Conservation (phyloP, 2,797 vertebrate species). For the Danio kyathit region DNA sequence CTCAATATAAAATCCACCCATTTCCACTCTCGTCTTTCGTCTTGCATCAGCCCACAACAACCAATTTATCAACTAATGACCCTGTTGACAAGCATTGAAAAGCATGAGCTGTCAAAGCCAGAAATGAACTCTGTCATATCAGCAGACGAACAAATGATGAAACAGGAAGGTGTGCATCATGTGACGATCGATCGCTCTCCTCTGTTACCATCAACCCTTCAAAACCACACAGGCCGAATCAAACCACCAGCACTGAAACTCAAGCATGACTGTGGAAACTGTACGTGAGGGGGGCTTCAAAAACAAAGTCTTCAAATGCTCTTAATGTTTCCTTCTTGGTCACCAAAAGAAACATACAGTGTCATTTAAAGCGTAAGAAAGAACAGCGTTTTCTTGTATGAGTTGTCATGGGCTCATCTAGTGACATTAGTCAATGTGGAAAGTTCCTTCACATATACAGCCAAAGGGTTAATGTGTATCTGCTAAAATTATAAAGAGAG, state of each 20-base stretch:
- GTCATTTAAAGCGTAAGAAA: not conserved
- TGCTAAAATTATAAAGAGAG: not conserved
- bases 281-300: not conserved
- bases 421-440: not conserved
- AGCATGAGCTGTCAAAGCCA: not conserved
- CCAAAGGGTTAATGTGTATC: not conserved
- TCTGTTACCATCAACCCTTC: not conserved
- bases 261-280: constrained; percentile 15
- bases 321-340: constrained; percentile 3
- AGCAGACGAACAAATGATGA: not conserved
- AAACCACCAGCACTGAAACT: not conserved
- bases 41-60: not conserved
- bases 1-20: not conserved
- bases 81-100: not conserved
- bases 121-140: not conserved
- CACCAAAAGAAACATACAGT: not conserved
- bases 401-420: not conserved
- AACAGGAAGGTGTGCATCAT: not conserved
- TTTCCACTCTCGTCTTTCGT: not conserved
- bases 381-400: not conserved
- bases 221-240: constrained; percentile 1
- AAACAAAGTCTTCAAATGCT: not conserved
- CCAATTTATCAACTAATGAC: not conserved
- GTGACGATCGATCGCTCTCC: not conserved
- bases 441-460: not conserved